phyloP scores from a whole-genome alignment of 2,888 invertebrate genomes.

The Dioctria linearis region DNA sequence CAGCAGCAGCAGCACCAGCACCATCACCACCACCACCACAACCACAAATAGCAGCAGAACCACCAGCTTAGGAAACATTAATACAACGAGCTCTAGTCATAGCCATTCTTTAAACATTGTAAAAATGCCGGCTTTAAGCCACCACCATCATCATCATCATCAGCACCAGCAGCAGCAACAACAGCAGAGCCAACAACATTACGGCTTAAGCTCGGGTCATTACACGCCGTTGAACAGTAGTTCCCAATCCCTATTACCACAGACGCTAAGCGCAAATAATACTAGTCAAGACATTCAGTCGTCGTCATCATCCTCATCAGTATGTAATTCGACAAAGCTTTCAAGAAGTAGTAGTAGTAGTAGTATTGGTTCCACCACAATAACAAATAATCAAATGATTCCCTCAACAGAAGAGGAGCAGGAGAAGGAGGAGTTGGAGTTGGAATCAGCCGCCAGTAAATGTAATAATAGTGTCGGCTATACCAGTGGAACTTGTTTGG shows the following conservation, averaged over 20 bases:
- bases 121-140: constrained; percentile 26
- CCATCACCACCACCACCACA: neutral
- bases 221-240: constrained; percentile 39
- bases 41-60: constrained; percentile 20
- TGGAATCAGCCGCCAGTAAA: neutral
- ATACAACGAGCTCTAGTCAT: constrained; percentile 29
- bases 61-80: constrained; percentile 6
- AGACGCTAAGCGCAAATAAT: constrained; percentile 3
- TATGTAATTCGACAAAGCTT: neutral
- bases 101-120: constrained; percentile 5
- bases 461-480: constrained; percentile 12
- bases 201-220: constrained; percentile 32
- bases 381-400: neutral
- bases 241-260: constrained; percentile 21
- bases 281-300: constrained; percentile 36
- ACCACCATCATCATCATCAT: neutral
- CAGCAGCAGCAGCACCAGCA: constrained; percentile 1
- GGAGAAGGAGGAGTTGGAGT: no score
- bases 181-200: neutral
- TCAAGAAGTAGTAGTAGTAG: neutral
- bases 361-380: neutral
- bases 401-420: constrained; percentile 4
- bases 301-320: neutral
- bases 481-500: constrained; percentile 51
- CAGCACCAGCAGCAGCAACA: constrained; percentile 6